Evolutionary conservation across 2,888 invertebrate genomes (phyloP), one percentile per base, ranked within the genome.

Genomic region (Azorinus chamasolen): DNA sequence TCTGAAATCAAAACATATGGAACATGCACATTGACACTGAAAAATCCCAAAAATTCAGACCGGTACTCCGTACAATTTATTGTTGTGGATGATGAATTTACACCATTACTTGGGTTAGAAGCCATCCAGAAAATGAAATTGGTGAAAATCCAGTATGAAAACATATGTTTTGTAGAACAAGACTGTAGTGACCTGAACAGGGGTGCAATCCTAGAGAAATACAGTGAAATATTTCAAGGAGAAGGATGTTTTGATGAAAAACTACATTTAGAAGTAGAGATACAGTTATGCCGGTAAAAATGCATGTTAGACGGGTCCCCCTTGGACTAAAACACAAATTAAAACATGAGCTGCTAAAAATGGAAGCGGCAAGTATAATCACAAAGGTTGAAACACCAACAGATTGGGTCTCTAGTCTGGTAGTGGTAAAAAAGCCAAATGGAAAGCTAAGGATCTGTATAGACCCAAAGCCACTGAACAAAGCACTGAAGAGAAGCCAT

Each of bases 351-450:
- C 46, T 82, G 8, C 8, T 61, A n/a, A n/a, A 54, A n/a, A 24
- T 76, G 37, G 32, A 53, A 32, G 45, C 58, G 24, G 32, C 27
- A 16, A 22, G 57, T 22, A 51, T 80, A 0, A 77, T 75, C 14
- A 27, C 46, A 39, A 10, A 46, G n/a, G 41, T 62, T 1, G 20
- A 37, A 1, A 41, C 20, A 20, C 77, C 75, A 24, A 83, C 79
- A 39, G 77, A 76, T 39, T 80, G 83, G 83, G 64, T 79, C 16
- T 77, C 77, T 12, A 58, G 64, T 4, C 12, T 79, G 46, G 74
- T 83, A 14, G 63, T 79, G 2, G 77, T 70, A 0, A 57, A 20
- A 2, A 70, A 71, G 50, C 41, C 41, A 4, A 58, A 16, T 48
- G 55, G 63, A 1, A 76, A 71, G 39, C 25, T 76, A 18, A 4